phyloP scores from a whole-genome alignment of 1,140 invertebrate species.

The Drosophila sulfurigaster region DNA sequence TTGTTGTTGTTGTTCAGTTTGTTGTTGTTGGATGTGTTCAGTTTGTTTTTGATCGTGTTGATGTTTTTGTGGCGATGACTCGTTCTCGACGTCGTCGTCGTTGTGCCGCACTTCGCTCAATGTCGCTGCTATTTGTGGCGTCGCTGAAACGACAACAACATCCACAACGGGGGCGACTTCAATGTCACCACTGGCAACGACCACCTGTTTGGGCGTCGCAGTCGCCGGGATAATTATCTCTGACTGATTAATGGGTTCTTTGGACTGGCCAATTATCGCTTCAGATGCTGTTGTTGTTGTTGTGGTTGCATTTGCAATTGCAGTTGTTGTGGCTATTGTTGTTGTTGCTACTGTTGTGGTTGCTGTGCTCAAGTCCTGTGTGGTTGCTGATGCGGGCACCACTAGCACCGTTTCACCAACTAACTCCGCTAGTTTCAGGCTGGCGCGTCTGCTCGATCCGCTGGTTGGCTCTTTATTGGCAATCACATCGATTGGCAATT shows the following conservation, averaged over 20 bases:
- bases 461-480: constrained; percentile 62
- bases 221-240: constrained; percentile 33
- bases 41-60: constrained; percentile 28
- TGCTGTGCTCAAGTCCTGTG: constrained; percentile 13
- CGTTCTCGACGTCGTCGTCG: constrained; percentile 59
- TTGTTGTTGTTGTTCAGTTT: constrained; percentile 23
- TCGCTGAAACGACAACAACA: constrained; percentile 32
- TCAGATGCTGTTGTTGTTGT: constrained; percentile 14
- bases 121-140: constrained; percentile 76
- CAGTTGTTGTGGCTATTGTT: not conserved
- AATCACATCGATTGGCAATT: constrained; percentile 54
- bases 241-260: constrained; percentile 73
- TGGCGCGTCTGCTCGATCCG: constrained; percentile 62
- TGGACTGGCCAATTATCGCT: constrained; percentile 58
- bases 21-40: constrained; percentile 18
- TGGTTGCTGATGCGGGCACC: constrained; percentile 41
- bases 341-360: constrained; percentile 7
- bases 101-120: constrained; percentile 66
- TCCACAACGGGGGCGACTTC: constrained; percentile 48
- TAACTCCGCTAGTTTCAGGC: constrained; percentile 69
- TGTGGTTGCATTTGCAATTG: constrained; percentile 16
- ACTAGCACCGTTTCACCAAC: constrained; percentile 72
- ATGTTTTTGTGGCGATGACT: constrained; percentile 61
- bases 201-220: constrained; percentile 58
- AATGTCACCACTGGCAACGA: constrained; percentile 70